A percentile compares a stretch with the other conserved stretches of the same genome.
These are phyloP conservation scores for Drosophila dives DNA, from an alignment of 2,888 invertebrate genomes.

Conservation along the genomic window DNA sequence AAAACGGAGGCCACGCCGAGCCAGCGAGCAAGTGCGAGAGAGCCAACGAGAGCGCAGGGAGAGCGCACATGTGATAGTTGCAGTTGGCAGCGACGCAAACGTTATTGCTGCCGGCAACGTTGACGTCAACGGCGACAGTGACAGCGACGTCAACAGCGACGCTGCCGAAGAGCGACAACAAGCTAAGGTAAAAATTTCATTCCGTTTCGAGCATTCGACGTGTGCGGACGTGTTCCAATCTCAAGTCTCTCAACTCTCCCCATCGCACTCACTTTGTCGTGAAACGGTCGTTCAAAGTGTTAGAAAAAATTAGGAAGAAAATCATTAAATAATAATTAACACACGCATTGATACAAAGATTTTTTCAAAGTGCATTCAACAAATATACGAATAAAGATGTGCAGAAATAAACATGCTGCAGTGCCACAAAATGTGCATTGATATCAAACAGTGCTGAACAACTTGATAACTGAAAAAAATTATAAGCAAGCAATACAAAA, in stretches of 20 bases:
- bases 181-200: slow-evolving; percentile 81
- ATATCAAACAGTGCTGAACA: slow-evolving; percentile 41
- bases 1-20: slow-evolving; percentile 58
- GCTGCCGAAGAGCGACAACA: slow-evolving; percentile 40
- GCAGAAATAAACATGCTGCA: slow-evolving; percentile 51
- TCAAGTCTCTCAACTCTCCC: slow-evolving; percentile 31
- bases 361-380: slow-evolving; percentile 19
- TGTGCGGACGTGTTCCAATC: slow-evolving; percentile 78
- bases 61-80: slow-evolving; percentile 45
- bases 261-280: slow-evolving; percentile 32
- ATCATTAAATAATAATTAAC: slow-evolving; percentile 7
- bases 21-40: slow-evolving; percentile 15
- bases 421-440: slow-evolving; percentile 64
- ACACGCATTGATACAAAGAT: slow-evolving; percentile 4
- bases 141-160: slow-evolving; percentile 23
- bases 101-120: slow-evolving; percentile 19
- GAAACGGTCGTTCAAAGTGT: slow-evolving; percentile 46
- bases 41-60: slow-evolving; percentile 11
- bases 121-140: slow-evolving; percentile 15
- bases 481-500: neutral
- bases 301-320: slow-evolving; percentile 17
- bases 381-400: slow-evolving; percentile 33
- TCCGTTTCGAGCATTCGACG: slow-evolving; percentile 83
- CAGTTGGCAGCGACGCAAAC: slow-evolving; percentile 21
- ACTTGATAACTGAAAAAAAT: slow-evolving; percentile 22